Conservation (phyloP, 2,888 invertebrate genomes). For the Desoria tigrina region DNA sequence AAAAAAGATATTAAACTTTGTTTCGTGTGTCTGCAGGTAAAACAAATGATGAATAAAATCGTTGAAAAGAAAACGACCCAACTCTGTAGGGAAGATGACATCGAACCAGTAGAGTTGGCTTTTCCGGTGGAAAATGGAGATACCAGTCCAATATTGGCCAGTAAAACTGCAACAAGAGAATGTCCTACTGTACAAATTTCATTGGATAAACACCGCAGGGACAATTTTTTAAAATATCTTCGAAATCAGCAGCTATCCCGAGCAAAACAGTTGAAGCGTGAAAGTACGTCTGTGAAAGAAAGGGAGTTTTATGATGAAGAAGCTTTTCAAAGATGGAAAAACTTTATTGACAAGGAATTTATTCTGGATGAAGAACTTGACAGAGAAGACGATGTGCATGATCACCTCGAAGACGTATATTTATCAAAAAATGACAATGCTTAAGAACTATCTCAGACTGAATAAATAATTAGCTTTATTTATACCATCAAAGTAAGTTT, state of each 20-base stretch:
- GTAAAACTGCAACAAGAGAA: too few relatives aligned
- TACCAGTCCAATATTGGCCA: too few relatives aligned
- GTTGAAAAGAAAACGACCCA: background rate
- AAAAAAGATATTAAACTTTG: background rate
- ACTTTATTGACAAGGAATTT: background rate
- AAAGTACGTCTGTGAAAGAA: constrained; percentile 25
- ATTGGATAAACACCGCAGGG: background rate
- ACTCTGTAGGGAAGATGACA: background rate
- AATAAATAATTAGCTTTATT: too few relatives aligned
- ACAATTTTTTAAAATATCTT: constrained; percentile 39
- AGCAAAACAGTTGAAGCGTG: constrained; percentile 28
- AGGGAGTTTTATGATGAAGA: constrained; percentile 31
- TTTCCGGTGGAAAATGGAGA: background rate
- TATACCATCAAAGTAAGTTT: too few relatives aligned
- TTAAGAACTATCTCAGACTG: too few relatives aligned
- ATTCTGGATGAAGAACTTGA: constrained; percentile 13
- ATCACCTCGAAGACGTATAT: background rate
- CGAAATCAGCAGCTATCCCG: constrained; percentile 26
- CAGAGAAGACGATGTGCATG: constrained; percentile 16
- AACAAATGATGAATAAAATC: background rate
- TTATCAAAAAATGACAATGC: background rate
- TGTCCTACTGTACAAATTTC: too few relatives aligned
- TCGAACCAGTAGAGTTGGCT: background rate
- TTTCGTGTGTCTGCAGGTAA: constrained; percentile 2
- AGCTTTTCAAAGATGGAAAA: constrained; percentile 20